Conservation (phyloP, 1,140 invertebrate genomes). For the Orius insidiosus region DNA sequence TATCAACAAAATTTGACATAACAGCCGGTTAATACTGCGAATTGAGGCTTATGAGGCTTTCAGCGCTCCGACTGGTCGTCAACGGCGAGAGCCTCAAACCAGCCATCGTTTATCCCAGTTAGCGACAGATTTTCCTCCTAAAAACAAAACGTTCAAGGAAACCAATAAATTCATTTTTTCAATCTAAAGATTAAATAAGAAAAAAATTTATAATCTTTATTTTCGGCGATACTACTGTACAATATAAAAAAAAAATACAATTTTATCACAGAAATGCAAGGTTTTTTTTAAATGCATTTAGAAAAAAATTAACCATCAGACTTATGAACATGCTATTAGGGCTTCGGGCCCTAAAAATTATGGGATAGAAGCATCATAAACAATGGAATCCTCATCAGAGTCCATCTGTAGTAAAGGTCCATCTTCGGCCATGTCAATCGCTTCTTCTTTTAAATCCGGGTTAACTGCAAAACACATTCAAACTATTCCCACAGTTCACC, state of each 20-base stretch:
- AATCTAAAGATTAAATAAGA: not conserved
- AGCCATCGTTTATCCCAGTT: too few species aligned
- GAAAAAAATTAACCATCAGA: not conserved
- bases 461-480: conserved; percentile 15
- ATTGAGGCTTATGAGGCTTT: conserved; percentile 10
- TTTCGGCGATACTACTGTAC: too few species aligned
- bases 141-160: conserved; percentile 4
- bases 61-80: conserved; percentile 4
- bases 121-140: too few species aligned
- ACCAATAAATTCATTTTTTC: not conserved
- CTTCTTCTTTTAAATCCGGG: not conserved
- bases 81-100: not conserved
- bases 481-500: conserved; percentile 7
- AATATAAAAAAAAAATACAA: not conserved
- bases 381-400: conserved; percentile 11
- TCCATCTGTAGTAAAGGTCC: conserved; percentile 10
- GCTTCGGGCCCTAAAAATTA: too few species aligned
- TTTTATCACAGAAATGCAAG: conserved; percentile 2
- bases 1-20: not conserved
- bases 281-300: not conserved
- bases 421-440: conserved; percentile 9
- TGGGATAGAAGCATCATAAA: conserved; percentile 9
- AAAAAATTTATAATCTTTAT: not conserved
- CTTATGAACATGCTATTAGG: too few species aligned
- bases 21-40: conserved; percentile 7